Conservation (phyloP, 2,888 invertebrate genomes). For the Metacarcinus magister region DNA sequence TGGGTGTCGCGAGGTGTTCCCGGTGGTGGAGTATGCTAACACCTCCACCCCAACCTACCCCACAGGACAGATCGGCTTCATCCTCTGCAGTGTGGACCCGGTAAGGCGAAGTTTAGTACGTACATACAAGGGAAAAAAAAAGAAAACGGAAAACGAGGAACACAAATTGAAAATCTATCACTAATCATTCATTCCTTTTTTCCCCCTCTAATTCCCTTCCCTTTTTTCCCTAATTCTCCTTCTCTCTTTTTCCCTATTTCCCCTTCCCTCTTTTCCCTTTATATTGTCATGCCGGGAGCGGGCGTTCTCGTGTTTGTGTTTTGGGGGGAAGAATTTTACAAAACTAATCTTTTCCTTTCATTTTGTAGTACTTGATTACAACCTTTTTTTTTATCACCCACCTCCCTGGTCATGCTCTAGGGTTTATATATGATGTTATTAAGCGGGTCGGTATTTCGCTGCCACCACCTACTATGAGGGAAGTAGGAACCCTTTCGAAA, state of each 20-base stretch:
- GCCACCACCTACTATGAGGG: no score
- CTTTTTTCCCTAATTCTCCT: not conserved
- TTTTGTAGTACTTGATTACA: not conserved
- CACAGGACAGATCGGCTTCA: slow-evolving; percentile 97
- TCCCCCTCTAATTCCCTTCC: not conserved
- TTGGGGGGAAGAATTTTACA: no score
- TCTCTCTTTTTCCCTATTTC: not conserved
- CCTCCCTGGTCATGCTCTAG: no score
- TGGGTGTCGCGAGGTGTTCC: slow-evolving; percentile 92
- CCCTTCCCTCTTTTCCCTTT: not conserved
- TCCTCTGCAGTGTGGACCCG: slow-evolving; percentile 91
- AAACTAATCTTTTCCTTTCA: not conserved
- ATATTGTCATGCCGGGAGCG: not conserved
- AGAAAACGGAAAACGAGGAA: not conserved
- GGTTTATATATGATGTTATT: no score
- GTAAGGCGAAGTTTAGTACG: slow-evolving; percentile 85
- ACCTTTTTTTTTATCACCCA: not conserved
- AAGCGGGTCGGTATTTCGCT: no score
- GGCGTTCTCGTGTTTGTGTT: no score
- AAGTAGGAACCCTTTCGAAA: no score
- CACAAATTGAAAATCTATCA: not conserved
- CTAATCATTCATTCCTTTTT: not conserved
- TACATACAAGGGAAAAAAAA: no score
- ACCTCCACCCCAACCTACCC: slow-evolving; percentile 98
- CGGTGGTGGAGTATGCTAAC: slow-evolving; percentile 91